These are phyloP conservation scores for Heterotis niloticus DNA, from an alignment of 2,113 vertebrate species.

Conservation along the genomic window DNA sequence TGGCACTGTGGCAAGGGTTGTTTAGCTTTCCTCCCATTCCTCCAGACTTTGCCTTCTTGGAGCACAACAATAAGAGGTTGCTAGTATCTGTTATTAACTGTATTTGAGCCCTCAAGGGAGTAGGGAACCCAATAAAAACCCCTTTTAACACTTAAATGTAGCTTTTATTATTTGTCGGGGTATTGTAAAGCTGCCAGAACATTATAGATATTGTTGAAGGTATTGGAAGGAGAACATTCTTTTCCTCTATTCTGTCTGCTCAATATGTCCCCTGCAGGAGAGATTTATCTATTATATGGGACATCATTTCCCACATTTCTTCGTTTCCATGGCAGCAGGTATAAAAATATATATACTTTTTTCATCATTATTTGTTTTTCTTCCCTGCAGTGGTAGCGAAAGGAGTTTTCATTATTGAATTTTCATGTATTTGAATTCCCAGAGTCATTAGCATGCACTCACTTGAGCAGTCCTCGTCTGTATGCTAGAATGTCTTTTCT, in stretches of 20 bases:
- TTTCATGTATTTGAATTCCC: constrained; percentile 51
- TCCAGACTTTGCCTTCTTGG: background rate
- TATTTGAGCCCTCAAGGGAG: constrained; percentile 29
- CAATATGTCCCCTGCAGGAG: constrained; percentile 49
- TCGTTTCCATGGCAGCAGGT: constrained; percentile 68
- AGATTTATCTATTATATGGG: constrained; percentile 65
- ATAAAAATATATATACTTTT: constrained; percentile 63
- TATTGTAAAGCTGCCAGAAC: constrained; percentile 40
- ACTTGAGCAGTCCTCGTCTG: constrained; percentile 18
- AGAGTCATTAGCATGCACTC: constrained; percentile 50
- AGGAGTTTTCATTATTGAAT: constrained; percentile 59
- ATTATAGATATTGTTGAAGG: constrained; percentile 40
- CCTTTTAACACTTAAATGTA: constrained; percentile 27
- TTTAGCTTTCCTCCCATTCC: background rate
- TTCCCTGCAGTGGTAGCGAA: constrained; percentile 26
- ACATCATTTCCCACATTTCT: constrained; percentile 60
- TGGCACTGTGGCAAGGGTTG: background rate
- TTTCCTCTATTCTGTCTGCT: constrained; percentile 38
- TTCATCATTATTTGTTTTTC: constrained; percentile 55
- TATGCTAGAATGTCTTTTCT: too few relatives aligned
- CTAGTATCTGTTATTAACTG: constrained; percentile 37
- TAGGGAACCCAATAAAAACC: constrained; percentile 34
- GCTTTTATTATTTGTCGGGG: constrained; percentile 45
- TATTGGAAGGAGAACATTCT: constrained; percentile 32
- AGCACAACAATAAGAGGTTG: constrained; percentile 3